A percentile compares a stretch with the other conserved stretches of the same genome.
Conservation (phyloP, 2,797 vertebrate genomes). For the Cephalopachus bancanus region DNA sequence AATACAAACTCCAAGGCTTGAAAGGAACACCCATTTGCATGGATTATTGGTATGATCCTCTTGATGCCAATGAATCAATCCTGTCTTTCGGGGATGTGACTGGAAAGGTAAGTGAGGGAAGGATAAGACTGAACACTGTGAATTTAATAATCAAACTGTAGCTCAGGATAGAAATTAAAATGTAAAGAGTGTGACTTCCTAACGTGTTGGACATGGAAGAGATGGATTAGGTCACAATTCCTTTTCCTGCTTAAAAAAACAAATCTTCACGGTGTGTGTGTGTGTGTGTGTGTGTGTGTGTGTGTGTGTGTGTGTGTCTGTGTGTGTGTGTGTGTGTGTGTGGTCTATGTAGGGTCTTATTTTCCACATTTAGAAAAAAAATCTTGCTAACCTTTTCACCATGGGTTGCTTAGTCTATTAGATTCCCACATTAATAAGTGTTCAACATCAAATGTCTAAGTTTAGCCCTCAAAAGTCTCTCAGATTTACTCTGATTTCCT, state of each 20-base stretch:
- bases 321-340: neutral
- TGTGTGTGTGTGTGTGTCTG: neutral
- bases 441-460: neutral
- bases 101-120: slow-evolving; percentile 89
- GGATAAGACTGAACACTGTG: neutral
- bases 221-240: neutral
- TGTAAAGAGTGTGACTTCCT: neutral
- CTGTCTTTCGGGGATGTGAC: slow-evolving; percentile 91
- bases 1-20: slow-evolving; percentile 91
- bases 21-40: slow-evolving; percentile 89
- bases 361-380: slow-evolving; percentile 36
- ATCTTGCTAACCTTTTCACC: neutral
- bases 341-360: neutral
- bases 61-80: slow-evolving; percentile 88
- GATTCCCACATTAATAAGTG: neutral
- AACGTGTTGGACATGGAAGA: neutral
- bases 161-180: slow-evolving; percentile 19
- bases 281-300: neutral
- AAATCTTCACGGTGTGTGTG: neutral
- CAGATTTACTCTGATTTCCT: neutral
- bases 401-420: neutral
- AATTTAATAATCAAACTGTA: neutral
- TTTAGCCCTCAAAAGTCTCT: slow-evolving; percentile 4
- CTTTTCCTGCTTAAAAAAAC: neutral
- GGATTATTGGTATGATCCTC: slow-evolving; percentile 91